Conservation (phyloP, 2,797 vertebrate species). For the Pampus argenteus region DNA sequence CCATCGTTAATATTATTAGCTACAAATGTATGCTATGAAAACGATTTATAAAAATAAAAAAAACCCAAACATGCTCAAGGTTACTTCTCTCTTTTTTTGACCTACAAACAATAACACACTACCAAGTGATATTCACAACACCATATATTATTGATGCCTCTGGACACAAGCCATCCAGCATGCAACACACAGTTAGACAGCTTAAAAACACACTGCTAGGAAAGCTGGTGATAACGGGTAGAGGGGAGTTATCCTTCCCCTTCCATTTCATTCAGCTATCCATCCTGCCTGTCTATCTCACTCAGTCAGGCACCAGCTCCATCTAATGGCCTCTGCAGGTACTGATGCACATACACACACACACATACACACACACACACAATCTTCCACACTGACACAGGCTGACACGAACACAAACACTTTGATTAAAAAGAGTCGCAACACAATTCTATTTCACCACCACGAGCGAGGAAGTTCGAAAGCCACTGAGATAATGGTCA, state of each 20-base stretch:
- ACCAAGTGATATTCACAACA: slow-evolving; percentile 20
- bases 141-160: slow-evolving; percentile 36
- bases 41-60: not conserved
- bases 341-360: slow-evolving; percentile 59
- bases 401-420: slow-evolving; percentile 35
- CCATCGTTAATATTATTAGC: slow-evolving; percentile 11
- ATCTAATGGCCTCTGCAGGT: slow-evolving; percentile 80
- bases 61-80: not conserved
- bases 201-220: slow-evolving; percentile 26
- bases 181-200: slow-evolving; percentile 24
- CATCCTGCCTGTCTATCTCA: slow-evolving; percentile 35
- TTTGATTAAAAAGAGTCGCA: slow-evolving; percentile 74
- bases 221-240: slow-evolving; percentile 41
- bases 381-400: slow-evolving; percentile 2
- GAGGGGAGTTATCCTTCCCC: slow-evolving; percentile 41
- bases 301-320: slow-evolving; percentile 81
- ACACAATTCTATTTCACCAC: slow-evolving; percentile 57
- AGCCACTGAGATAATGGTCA: slow-evolving; percentile 58
- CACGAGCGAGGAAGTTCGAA: slow-evolving; percentile 57
- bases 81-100: slow-evolving; percentile 3
- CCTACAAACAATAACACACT: slow-evolving; percentile 7
- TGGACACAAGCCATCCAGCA: slow-evolving; percentile 29
- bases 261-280: slow-evolving; percentile 50
- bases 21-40: slow-evolving; percentile 7
- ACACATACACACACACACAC: slow-evolving; percentile 9